Conservation (phyloP, 1,140 invertebrate species). For the Triops longicaudatus region DNA sequence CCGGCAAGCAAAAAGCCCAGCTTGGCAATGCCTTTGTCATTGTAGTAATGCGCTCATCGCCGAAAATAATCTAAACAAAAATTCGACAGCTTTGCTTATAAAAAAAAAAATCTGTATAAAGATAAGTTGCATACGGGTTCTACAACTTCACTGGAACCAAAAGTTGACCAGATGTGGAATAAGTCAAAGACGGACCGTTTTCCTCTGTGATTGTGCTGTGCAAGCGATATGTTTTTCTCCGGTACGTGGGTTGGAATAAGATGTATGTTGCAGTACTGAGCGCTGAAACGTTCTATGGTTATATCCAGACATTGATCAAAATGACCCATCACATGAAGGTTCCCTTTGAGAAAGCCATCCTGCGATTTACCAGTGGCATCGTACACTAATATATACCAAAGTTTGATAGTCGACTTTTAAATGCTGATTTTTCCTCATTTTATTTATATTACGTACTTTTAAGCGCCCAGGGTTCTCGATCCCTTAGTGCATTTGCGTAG, state of each 20-base stretch:
- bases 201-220: background rate
- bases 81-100: no score
- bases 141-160: background rate
- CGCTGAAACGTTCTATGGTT: background rate
- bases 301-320: background rate
- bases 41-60: background rate
- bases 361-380: background rate
- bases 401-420: background rate
- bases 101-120: no score
- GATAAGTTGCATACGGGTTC: background rate
- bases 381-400: background rate
- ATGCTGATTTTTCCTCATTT: background rate
- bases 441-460: background rate
- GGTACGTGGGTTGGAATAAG: background rate
- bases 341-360: background rate
- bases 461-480: background rate
- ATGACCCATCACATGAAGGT: background rate
- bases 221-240: background rate
- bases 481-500: background rate
- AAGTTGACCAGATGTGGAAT: background rate
- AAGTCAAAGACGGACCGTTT: background rate
- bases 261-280: background rate
- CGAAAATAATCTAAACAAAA: background rate
- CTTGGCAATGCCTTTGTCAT: background rate
- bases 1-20: background rate